Evolutionary conservation across 2,113 vertebrate species (phyloP).

Genomic region (Oryzias curvinotus): DNA sequence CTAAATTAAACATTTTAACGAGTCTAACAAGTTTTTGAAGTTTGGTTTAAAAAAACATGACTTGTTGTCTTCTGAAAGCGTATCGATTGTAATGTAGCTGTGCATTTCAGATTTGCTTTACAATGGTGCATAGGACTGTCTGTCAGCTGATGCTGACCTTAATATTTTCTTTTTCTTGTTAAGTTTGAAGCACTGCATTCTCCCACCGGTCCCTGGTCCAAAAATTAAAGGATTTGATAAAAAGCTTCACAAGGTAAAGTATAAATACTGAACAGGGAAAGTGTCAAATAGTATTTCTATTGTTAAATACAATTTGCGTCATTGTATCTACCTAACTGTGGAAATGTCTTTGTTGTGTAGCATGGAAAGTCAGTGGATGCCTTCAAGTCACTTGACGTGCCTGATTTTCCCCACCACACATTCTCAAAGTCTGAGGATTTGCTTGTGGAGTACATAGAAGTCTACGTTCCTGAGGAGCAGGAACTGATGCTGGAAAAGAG

Average conservation of each 20-base stretch:
- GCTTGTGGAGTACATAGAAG: slow-evolving; percentile 89
- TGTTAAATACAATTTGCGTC: neutral
- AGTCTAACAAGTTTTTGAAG: too few relatives aligned
- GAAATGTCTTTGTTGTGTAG: slow-evolving; percentile 69
- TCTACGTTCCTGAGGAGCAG: slow-evolving; percentile 82
- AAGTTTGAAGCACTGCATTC: slow-evolving; percentile 86
- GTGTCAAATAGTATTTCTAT: neutral
- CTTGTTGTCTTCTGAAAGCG: too few relatives aligned
- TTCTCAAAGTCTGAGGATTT: slow-evolving; percentile 82
- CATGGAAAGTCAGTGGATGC: slow-evolving; percentile 86
- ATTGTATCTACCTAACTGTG: neutral
- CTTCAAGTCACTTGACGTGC: slow-evolving; percentile 83
- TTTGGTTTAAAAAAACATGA: too few relatives aligned
- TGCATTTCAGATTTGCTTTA: too few relatives aligned
- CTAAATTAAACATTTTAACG: too few relatives aligned
- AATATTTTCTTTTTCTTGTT: slow-evolving; percentile 35
- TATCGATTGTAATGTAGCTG: too few relatives aligned
- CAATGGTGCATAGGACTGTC: too few relatives aligned
- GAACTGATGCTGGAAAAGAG: slow-evolving; percentile 77
- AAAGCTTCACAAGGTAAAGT: slow-evolving; percentile 86
- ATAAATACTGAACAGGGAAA: neutral
- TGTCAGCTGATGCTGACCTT: neutral
- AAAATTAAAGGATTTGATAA: slow-evolving; percentile 96
- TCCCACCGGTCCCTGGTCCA: slow-evolving; percentile 93
- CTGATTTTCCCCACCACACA: slow-evolving; percentile 83